Conservation (phyloP, 2,113 vertebrate species). For the Accipiter cooperii region DNA sequence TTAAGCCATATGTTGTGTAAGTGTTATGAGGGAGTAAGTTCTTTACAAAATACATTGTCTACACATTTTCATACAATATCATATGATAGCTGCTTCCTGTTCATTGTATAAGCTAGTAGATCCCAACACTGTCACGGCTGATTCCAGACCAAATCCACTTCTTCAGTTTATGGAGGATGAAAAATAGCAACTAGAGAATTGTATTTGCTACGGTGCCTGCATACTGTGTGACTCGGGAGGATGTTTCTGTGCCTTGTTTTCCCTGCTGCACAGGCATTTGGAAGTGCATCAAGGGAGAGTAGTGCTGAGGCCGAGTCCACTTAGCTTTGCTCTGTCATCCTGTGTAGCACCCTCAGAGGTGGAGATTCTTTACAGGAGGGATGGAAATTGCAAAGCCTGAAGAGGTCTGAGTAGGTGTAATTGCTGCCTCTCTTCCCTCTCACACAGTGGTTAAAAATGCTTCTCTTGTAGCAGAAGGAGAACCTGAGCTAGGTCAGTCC, state of each 20-base stretch:
- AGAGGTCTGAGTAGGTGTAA: background rate
- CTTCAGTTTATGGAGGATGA: background rate
- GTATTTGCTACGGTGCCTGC: background rate
- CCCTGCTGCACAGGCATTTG: background rate
- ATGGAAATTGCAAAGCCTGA: background rate
- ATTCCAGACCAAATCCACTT: background rate
- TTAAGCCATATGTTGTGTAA: background rate
- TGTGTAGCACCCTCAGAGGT: background rate
- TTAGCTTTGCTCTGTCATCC: background rate
- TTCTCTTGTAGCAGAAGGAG: background rate
- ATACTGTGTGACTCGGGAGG: background rate
- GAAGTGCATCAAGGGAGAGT: background rate
- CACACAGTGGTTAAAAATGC: background rate
- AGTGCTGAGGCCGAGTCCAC: background rate
- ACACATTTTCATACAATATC: background rate
- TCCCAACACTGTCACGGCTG: background rate
- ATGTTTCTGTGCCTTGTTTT: background rate
- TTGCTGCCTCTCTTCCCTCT: background rate
- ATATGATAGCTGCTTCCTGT: background rate
- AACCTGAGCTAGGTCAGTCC: background rate
- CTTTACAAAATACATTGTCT: background rate
- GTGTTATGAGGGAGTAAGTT: background rate
- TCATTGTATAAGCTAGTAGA: background rate
- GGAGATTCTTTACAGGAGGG: background rate
- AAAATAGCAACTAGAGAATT: background rate